Evolutionary conservation across 2,797 vertebrate genomes (phyloP).

Genomic region (Pseudotriccus pelzelni): DNA sequence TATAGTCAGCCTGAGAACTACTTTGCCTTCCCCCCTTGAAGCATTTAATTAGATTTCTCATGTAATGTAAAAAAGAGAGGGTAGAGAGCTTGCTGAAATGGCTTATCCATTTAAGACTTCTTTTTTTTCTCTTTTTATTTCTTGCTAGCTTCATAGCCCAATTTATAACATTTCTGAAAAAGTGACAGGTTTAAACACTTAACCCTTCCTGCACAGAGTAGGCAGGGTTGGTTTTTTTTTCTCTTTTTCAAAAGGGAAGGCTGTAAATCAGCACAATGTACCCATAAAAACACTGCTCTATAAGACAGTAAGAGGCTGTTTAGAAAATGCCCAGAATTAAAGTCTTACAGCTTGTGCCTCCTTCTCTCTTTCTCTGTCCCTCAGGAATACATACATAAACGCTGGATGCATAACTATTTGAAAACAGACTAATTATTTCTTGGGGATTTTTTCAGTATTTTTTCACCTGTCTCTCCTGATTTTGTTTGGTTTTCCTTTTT

Average conservation of each 20-base stretch:
- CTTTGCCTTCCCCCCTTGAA: slow-evolving; percentile 17
- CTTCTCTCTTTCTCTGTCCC: rapidly evolving
- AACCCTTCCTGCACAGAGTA: not conserved
- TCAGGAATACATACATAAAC: not conserved
- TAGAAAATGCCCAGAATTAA: not conserved
- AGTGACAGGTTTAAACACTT: not conserved
- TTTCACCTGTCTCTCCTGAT: not conserved
- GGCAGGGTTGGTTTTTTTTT: not conserved
- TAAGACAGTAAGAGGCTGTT: not conserved
- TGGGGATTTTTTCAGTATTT: not conserved
- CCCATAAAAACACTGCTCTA: not conserved
- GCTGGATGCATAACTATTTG: not conserved
- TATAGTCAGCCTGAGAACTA: slow-evolving; percentile 12
- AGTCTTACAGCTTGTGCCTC: not conserved
- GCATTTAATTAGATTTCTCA: slow-evolving; percentile 37
- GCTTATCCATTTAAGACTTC: not conserved
- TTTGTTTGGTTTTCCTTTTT: not conserved
- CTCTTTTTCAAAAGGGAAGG: not conserved
- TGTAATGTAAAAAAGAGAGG: not conserved
- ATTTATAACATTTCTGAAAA: slow-evolving; percentile 4
- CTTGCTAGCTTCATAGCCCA: not conserved
- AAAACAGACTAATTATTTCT: not conserved
- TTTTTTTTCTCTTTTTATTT: not conserved
- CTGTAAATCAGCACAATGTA: not conserved
- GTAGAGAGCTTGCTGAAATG: not conserved